Base-by-base conservation (phyloP, 2,888 invertebrate genomes). In the Orchesellides sinensis region DNA sequence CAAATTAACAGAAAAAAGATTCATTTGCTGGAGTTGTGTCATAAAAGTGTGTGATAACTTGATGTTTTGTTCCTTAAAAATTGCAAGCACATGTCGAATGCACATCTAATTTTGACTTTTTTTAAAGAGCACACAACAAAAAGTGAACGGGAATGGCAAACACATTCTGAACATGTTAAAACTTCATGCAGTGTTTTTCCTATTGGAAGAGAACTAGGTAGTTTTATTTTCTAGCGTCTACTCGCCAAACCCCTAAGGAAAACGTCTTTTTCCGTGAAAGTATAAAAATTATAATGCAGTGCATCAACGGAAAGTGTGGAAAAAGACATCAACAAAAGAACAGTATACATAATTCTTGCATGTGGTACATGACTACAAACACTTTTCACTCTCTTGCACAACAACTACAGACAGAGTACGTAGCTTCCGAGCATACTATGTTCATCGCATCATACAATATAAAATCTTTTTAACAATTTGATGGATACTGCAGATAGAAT, bases 141-240 rank as follows among this genome's bases (percentile, higher is more conserved):
- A 66, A 75, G 63, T 52, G 25, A 32, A 35, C 21, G 74, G 74
- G 66, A 75, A 75, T 66, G 74, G 65, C n/a, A 17, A 75, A 54
- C 54, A 65, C 27, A 65, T 75, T 75, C 54, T 66, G 45, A 63
- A 63, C 35, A 63, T 25, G 40, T 49, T n/a, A 40, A 14, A 47
- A 14, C 10, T n/a, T 35, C n/a, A n/a, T n/a, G n/a, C n/a, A n/a
- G n/a, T n/a, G n/a, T n/a, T n/a, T n/a, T n/a, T n/a, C n/a, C n/a
- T n/a, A n/a, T n/a, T n/a, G n/a, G 27, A 45, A 45, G 23, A 75
- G 40, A 54, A 65, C 56, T n/a, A 40, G 14, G 40, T 65, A 75
- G 65, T 65, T 75, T 75, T 14, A 65, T 45, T 65, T 52, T 52
- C 17, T 63, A 54, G 63, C 49, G 54, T 63, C 40, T 65, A n/a